Conservation (phyloP, 1,140 invertebrate genomes). For the Danaus plexippus region DNA sequence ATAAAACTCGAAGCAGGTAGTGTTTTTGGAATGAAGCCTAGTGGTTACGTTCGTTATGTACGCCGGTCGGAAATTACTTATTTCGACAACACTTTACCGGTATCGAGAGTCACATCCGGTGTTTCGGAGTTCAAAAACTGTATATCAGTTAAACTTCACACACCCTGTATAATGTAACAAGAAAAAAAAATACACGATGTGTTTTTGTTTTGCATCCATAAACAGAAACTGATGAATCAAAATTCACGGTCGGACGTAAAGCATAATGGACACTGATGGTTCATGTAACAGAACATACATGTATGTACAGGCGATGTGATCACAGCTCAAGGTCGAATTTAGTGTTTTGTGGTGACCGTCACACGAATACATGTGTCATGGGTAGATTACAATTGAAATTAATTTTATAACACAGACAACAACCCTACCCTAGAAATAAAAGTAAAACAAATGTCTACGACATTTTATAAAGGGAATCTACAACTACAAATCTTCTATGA, state of each 20-base stretch:
- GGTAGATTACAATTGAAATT: no score
- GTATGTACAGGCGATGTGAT: slow-evolving; percentile 14
- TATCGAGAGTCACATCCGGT: slow-evolving; percentile 25
- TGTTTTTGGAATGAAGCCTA: slow-evolving; percentile 10
- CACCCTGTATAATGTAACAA: background rate
- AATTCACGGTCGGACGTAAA: slow-evolving; percentile 14
- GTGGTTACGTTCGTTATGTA: slow-evolving; percentile 27
- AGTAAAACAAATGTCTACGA: no score
- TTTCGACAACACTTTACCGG: slow-evolving; percentile 23
- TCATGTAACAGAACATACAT: slow-evolving; percentile 19
- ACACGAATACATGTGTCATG: no score
- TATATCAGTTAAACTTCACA: slow-evolving; percentile 1
- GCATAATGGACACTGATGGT: slow-evolving; percentile 16
- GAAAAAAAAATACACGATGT: background rate
- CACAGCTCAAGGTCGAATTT: slow-evolving; percentile 8
- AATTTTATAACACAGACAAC: no score
- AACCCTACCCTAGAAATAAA: no score
- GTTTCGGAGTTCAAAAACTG: background rate
- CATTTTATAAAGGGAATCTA: no score
- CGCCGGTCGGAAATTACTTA: slow-evolving; percentile 24
- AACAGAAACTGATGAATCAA: slow-evolving; percentile 8
- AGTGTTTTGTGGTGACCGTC: no score
- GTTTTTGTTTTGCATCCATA: slow-evolving; percentile 10
- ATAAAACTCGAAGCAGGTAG: slow-evolving; percentile 18
- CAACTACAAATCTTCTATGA: no score